Conservation (phyloP, 2,797 vertebrate genomes). For the Karalla daura region DNA sequence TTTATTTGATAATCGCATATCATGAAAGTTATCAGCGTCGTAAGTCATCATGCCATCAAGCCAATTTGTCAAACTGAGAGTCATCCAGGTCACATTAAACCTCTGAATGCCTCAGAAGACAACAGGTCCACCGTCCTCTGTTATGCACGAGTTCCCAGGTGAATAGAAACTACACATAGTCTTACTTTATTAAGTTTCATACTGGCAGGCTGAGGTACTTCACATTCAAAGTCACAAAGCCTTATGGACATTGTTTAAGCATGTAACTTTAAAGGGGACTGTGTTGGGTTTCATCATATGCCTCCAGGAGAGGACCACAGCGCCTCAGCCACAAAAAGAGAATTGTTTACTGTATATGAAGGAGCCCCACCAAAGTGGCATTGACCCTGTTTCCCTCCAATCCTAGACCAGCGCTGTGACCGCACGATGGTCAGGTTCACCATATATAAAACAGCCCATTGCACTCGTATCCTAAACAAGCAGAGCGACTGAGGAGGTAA, state of each 20-base stretch:
- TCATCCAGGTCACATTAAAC: constrained; percentile 37
- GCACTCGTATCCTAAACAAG: constrained; percentile 24
- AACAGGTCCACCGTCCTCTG: constrained; percentile 26
- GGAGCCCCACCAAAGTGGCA: constrained; percentile 51
- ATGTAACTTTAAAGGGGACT: constrained; percentile 66
- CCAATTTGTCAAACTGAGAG: constrained; percentile 21
- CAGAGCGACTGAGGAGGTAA: constrained; percentile 50
- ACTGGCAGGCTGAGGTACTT: constrained; percentile 34
- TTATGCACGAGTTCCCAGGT: constrained; percentile 43
- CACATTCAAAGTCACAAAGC: constrained; percentile 62
- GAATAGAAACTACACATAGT: constrained; percentile 39
- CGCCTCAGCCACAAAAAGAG: constrained; percentile 66
- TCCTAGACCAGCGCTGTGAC: constrained; percentile 43
- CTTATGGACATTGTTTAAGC: constrained; percentile 59
- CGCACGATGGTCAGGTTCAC: constrained; percentile 9
- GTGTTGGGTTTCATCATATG: constrained; percentile 75
- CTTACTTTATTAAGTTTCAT: constrained; percentile 74
- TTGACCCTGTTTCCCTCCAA: constrained; percentile 78
- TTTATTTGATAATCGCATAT: neutral
- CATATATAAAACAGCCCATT: constrained; percentile 52
- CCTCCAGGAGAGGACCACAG: constrained; percentile 68
- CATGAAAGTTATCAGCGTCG: neutral
- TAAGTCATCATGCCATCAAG: neutral
- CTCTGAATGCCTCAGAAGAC: constrained; percentile 28
- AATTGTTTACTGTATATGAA: constrained; percentile 68